These are phyloP conservation scores for Acrocephalus kingi DNA, from an alignment of 2,113 vertebrate genomes.

Conservation along the genomic window DNA sequence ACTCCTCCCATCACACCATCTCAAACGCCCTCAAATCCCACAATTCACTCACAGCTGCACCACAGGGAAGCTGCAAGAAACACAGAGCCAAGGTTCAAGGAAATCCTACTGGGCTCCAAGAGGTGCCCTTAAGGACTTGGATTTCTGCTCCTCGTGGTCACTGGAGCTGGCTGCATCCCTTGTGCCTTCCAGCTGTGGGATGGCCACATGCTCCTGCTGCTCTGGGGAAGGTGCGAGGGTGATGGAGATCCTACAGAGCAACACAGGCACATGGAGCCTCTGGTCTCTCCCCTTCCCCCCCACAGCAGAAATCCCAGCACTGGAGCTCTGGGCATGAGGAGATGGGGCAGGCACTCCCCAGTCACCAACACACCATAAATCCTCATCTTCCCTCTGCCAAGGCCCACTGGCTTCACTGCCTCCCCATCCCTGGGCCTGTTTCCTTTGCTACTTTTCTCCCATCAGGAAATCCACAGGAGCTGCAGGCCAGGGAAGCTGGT, in stretches of 20 bases:
- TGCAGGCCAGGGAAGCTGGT: background rate
- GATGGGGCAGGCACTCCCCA: background rate
- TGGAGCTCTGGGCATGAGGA: accelerated
- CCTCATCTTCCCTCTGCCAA: background rate
- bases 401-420: background rate
- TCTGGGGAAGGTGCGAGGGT: background rate
- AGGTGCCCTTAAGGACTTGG: background rate
- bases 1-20: background rate
- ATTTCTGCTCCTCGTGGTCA: accelerated
- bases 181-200: accelerated
- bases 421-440: background rate
- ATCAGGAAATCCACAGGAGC: slow-evolving; percentile 27
- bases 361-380: background rate
- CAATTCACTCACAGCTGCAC: background rate
- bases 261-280: background rate
- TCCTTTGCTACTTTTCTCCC: slow-evolving; percentile 19
- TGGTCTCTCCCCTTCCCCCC: background rate
- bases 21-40: background rate
- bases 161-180: background rate
- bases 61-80: accelerated
- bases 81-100: background rate
- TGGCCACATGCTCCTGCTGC: background rate
- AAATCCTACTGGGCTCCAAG: background rate
- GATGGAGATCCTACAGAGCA: accelerated
- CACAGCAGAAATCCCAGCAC: background rate